Evolutionary conservation across 2,888 invertebrate genomes (phyloP).

Genomic region (Masnerella sp.): DNA sequence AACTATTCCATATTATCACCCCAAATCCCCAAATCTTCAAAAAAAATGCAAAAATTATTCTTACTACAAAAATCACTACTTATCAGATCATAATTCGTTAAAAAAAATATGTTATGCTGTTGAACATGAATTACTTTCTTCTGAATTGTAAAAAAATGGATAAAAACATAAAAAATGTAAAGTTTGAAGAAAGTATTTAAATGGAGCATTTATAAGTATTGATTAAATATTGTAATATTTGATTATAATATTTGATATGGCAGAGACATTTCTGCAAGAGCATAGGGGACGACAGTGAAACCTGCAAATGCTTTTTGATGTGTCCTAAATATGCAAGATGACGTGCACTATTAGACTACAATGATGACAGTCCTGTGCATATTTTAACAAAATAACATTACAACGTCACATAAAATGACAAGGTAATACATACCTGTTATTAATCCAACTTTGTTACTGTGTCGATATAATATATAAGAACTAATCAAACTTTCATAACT

Average conservation of each 20-base stretch:
- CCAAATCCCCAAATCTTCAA: slow-evolving; percentile 13
- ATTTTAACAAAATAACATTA: slow-evolving; percentile 41
- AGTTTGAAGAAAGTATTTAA: no score
- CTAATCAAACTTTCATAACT: no score
- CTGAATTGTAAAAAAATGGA: no score
- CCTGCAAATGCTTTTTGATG: slow-evolving; percentile 43
- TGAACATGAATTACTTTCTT: no score
- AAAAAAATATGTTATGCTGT: no score
- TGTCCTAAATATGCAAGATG: slow-evolving; percentile 46
- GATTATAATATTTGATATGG: slow-evolving; percentile 22
- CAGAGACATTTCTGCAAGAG: slow-evolving; percentile 16
- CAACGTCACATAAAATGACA: slow-evolving; percentile 19
- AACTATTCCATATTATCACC: slow-evolving; percentile 41
- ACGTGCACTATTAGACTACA: slow-evolving; percentile 28
- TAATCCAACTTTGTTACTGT: no score
- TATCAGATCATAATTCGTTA: no score
- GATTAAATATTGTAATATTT: slow-evolving; percentile 7
- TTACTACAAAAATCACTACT: no score
- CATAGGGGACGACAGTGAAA: slow-evolving; percentile 34
- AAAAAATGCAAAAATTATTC: no score
- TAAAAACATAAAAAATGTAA: no score
- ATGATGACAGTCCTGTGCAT: slow-evolving; percentile 43
- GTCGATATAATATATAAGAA: no score
- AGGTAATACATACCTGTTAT: slow-evolving; percentile 15
- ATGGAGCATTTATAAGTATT: no score